phyloP scores from a whole-genome alignment of 2,888 invertebrate genomes.

The Drosophila tripunctata region DNA sequence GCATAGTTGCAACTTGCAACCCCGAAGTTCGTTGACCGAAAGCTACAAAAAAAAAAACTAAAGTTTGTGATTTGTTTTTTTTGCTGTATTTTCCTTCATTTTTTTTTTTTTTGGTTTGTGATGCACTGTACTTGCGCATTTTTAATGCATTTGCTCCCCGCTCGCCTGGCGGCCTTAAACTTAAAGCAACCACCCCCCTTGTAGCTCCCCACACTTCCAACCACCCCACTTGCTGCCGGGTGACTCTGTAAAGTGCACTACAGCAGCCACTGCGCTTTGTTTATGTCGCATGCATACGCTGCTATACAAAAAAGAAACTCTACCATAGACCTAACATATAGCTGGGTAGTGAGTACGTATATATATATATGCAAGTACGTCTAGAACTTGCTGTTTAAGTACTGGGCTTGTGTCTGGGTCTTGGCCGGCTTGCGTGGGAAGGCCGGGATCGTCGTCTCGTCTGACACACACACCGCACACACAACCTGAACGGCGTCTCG shows the following conservation, averaged over 20 bases:
- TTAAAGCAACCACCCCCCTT: conserved; percentile 19
- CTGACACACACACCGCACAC: conserved; percentile 6
- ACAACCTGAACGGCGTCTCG: conserved; percentile 10
- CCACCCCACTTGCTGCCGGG: conserved; percentile 3
- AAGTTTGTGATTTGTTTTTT: conserved; percentile 57
- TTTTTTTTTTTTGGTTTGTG: too few relatives aligned
- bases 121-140: conserved; percentile 58
- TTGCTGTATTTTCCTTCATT: too few relatives aligned
- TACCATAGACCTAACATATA: conserved; percentile 14
- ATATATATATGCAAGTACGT: conserved; percentile 41
- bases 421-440: conserved; percentile 34
- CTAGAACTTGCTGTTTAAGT: conserved; percentile 72
- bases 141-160: conserved; percentile 61
- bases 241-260: conserved; percentile 64
- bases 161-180: conserved; percentile 51
- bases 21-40: conserved; percentile 70
- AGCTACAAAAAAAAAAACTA: conserved; percentile 19
- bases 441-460: conserved; percentile 22
- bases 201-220: too few relatives aligned
- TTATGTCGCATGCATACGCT: conserved; percentile 69
- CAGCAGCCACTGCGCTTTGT: conserved; percentile 66
- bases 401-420: conserved; percentile 51
- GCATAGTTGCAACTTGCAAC: conserved; percentile 4
- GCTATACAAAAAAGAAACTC: conserved; percentile 31
- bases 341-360: conserved; percentile 4